Evolutionary conservation across 1,140 invertebrate genomes (phyloP).

Genomic region (Drosophila elegans): DNA sequence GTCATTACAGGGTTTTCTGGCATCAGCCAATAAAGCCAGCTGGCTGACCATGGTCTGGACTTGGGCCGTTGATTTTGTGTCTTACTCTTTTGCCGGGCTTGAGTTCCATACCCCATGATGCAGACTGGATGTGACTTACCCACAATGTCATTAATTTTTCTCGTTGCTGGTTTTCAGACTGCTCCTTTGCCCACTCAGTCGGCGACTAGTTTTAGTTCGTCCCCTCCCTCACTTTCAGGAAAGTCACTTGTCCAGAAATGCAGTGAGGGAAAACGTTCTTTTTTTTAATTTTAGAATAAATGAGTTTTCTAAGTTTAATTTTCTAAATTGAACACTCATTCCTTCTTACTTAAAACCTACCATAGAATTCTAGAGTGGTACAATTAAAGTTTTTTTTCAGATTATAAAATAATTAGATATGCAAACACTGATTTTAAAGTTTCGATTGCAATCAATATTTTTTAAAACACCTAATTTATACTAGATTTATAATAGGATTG

Average conservation of each 20-base stretch:
- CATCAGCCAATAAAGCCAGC: constrained; percentile 45
- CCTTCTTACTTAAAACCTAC: too few relatives aligned
- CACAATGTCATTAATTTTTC: constrained; percentile 59
- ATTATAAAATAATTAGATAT: too few relatives aligned
- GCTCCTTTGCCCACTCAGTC: constrained; percentile 31
- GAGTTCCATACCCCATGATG: constrained; percentile 11
- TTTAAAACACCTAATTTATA: too few relatives aligned
- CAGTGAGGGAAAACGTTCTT: neutral
- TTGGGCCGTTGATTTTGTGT: constrained; percentile 15
- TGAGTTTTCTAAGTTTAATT: too few relatives aligned
- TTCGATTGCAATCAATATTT: too few relatives aligned
- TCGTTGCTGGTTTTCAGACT: constrained; percentile 28
- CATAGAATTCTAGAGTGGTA: too few relatives aligned
- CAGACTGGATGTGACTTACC: constrained; percentile 46
- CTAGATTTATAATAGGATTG: too few relatives aligned
- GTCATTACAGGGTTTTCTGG: constrained; percentile 50
- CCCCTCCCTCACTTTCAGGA: constrained; percentile 7
- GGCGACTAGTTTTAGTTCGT: constrained; percentile 44
- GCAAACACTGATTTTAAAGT: too few relatives aligned
- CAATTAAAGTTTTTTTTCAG: too few relatives aligned
- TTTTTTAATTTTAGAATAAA: too few relatives aligned
- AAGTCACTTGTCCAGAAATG: constrained; percentile 27
- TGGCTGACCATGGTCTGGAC: constrained; percentile 40
- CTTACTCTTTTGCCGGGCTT: constrained; percentile 15
- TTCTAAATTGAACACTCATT: too few relatives aligned